Evolutionary conservation across 2,113 vertebrate species (phyloP).

Genomic region (Heterotilapia buettikoferi): DNA sequence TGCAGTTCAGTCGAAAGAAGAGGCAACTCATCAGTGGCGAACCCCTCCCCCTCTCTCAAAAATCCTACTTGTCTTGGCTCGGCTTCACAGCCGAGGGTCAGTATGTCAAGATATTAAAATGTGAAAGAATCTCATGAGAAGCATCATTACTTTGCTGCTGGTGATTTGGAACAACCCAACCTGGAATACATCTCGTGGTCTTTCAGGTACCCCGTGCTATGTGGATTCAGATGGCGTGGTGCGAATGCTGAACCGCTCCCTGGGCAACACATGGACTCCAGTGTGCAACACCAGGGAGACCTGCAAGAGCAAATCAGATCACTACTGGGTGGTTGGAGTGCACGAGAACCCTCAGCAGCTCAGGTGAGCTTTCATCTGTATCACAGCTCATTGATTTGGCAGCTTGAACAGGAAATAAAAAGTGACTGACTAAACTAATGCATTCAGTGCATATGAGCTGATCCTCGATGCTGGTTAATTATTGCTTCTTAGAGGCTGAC

Average conservation of each 20-base stretch:
- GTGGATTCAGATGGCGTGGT: slow-evolving; percentile 87
- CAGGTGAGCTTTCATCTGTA: slow-evolving; percentile 68
- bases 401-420: neutral
- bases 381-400: neutral
- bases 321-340: slow-evolving; percentile 92
- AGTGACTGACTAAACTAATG: neutral
- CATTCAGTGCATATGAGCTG: neutral
- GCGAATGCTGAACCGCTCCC: slow-evolving; percentile 84
- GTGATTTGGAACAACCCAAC: neutral
- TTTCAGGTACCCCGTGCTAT: slow-evolving; percentile 83
- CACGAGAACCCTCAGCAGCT: slow-evolving; percentile 94
- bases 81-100: slow-evolving; percentile 94
- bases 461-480: neutral
- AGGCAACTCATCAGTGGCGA: slow-evolving; percentile 80
- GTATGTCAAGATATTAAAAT: neutral
- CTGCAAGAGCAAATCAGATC: slow-evolving; percentile 91
- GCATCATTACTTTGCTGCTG: neutral
- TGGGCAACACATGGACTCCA: slow-evolving; percentile 86
- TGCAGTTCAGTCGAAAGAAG: slow-evolving; percentile 79
- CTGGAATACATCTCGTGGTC: neutral
- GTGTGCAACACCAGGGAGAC: slow-evolving; percentile 85
- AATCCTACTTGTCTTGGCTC: slow-evolving; percentile 83
- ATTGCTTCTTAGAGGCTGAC: neutral
- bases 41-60: slow-evolving; percentile 81
- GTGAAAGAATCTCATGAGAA: neutral